Conservation (phyloP, 2,888 invertebrate genomes). For the Pecten maximus region DNA sequence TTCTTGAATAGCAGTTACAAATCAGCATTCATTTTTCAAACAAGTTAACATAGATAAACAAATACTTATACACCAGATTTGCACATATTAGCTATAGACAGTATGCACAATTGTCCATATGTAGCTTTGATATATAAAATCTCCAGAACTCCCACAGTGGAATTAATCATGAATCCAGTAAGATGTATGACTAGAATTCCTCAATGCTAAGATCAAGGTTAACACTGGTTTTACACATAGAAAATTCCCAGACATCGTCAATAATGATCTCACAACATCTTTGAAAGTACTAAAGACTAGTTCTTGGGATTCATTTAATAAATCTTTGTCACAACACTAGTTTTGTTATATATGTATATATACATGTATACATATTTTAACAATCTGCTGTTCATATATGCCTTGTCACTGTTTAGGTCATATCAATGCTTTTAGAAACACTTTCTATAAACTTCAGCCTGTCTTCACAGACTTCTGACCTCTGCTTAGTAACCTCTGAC, state of each 20-base stretch:
- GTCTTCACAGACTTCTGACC: too few species aligned
- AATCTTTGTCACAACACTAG: background rate
- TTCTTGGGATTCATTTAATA: background rate
- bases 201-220: background rate
- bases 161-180: background rate
- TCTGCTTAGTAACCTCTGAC: background rate
- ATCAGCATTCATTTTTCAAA: background rate
- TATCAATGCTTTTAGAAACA: background rate
- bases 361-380: background rate
- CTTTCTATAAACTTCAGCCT: background rate
- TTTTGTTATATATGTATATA: background rate
- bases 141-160: background rate
- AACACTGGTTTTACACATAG: background rate
- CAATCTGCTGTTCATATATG: background rate
- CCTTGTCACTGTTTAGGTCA: background rate
- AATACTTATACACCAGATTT: background rate
- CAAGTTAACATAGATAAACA: background rate
- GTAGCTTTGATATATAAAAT: background rate
- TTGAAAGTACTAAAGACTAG: background rate
- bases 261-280: background rate
- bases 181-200: conserved; percentile 26
- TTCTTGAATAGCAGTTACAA: background rate
- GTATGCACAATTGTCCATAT: too few species aligned
- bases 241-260: background rate
- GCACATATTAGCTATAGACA: background rate